Evolutionary conservation across 2,888 invertebrate species (phyloP).

Genomic region (Leptinotarsa haldemani): DNA sequence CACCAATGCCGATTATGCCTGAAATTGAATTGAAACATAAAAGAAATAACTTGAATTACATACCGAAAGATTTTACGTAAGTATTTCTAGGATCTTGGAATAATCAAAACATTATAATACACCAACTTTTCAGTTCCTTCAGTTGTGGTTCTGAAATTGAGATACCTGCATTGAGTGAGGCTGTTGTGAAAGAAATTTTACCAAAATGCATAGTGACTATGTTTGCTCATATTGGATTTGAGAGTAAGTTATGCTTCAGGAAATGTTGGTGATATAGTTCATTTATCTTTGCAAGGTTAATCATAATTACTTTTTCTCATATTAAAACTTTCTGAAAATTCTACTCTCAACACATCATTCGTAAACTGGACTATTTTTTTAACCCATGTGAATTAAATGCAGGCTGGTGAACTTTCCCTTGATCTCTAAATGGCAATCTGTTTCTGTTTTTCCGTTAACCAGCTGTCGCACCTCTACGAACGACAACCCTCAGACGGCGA

Average conservation of each 20-base stretch:
- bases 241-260: conserved; percentile 59
- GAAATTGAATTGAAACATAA: conserved; percentile 52
- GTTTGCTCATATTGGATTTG: conserved; percentile 69
- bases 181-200: conserved; percentile 62
- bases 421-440: too few species aligned
- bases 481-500: too few species aligned
- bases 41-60: conserved; percentile 58
- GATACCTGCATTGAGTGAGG: conserved; percentile 59
- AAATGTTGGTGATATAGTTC: conserved; percentile 15
- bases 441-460: too few species aligned
- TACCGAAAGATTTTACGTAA: conserved; percentile 58
- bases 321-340: too few species aligned
- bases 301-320: too few species aligned
- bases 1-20: conserved; percentile 58
- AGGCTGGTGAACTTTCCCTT: too few species aligned
- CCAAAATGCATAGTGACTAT: conserved; percentile 67
- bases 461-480: too few species aligned
- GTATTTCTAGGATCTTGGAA: conserved; percentile 26
- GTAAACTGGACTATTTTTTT: too few species aligned
- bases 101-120: not conserved
- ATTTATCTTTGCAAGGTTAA: not conserved
- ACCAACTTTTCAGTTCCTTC: conserved; percentile 35
- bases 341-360: too few species aligned
- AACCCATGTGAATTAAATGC: too few species aligned
- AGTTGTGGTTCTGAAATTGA: conserved; percentile 54